Conservation (phyloP, 2,888 invertebrate species). For the Galeruca laticollis region DNA sequence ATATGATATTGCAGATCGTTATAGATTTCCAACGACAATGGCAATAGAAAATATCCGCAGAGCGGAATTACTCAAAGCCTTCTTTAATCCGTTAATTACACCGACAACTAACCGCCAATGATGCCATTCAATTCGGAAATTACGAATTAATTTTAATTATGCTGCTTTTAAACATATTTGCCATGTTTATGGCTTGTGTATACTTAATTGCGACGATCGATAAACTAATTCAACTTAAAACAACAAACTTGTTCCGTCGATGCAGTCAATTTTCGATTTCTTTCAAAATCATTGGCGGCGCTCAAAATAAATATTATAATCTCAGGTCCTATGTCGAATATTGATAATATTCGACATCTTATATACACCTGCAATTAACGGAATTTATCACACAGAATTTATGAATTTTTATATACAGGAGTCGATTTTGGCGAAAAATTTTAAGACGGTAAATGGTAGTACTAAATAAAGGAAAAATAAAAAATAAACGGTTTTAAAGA, state of each 20-base stretch:
- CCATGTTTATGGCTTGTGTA: constrained; percentile 51
- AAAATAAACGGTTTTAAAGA: too few relatives aligned
- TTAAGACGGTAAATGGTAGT: too few relatives aligned
- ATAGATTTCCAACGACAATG: constrained; percentile 40
- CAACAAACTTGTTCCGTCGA: constrained; percentile 48
- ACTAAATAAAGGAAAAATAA: too few relatives aligned
- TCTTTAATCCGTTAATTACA: constrained; percentile 64
- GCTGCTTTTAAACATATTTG: constrained; percentile 50
- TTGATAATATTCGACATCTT: too few relatives aligned
- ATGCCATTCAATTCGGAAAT: constrained; percentile 64
- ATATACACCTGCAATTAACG: too few relatives aligned
- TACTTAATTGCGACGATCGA: constrained; percentile 51
- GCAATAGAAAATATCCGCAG: constrained; percentile 51
- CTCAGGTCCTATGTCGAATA: too few relatives aligned
- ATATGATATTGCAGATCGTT: neutral
- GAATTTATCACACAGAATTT: too few relatives aligned
- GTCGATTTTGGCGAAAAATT: too few relatives aligned
- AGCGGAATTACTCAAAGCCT: constrained; percentile 64
- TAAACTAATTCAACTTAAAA: constrained; percentile 54
- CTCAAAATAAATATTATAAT: constrained; percentile 34
- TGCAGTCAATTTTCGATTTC: constrained; percentile 42
- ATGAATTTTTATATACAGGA: too few relatives aligned
- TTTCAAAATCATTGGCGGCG: constrained; percentile 14
- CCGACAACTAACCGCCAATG: constrained; percentile 63
- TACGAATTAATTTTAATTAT: constrained; percentile 61